Evolutionary conservation across 2,113 vertebrate genomes (phyloP).

Genomic region (Pyrgilauda ruficollis): DNA sequence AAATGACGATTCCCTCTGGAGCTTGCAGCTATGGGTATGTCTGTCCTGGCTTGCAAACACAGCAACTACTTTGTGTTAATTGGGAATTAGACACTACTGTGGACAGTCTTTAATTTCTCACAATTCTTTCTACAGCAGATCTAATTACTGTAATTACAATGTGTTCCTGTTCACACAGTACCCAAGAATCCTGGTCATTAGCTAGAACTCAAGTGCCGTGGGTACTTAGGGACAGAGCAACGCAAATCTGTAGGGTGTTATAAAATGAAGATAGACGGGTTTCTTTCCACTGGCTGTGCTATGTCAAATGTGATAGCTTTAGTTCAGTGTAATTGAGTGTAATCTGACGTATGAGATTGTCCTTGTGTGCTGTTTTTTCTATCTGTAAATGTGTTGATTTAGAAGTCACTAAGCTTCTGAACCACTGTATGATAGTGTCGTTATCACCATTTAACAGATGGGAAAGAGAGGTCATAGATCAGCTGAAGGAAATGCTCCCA

Average conservation of each 20-base stretch:
- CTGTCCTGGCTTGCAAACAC: neutral
- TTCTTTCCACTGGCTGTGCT: neutral
- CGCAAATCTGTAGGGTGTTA: neutral
- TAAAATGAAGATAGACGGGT: neutral
- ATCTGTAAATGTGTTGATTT: neutral
- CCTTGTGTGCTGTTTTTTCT: neutral
- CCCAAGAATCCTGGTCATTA: neutral
- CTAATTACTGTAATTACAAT: neutral
- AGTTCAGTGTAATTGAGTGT: neutral
- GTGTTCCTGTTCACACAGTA: neutral
- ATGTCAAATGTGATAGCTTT: neutral
- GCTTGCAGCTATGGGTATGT: neutral
- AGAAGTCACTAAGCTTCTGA: neutral
- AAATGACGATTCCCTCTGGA: neutral
- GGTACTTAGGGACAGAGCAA: neutral
- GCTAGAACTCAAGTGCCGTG: neutral
- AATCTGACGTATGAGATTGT: neutral
- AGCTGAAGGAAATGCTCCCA: neutral
- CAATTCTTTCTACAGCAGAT: neutral
- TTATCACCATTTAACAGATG: neutral
- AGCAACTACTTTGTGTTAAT: neutral
- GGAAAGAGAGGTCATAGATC: neutral
- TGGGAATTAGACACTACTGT: neutral
- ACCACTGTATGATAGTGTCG: neutral
- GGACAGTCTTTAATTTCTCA: neutral